Evolutionary conservation across 2,797 vertebrate species (phyloP), one percentile per base, ranked within the genome.

Genomic region (Ispidina lecontei): DNA sequence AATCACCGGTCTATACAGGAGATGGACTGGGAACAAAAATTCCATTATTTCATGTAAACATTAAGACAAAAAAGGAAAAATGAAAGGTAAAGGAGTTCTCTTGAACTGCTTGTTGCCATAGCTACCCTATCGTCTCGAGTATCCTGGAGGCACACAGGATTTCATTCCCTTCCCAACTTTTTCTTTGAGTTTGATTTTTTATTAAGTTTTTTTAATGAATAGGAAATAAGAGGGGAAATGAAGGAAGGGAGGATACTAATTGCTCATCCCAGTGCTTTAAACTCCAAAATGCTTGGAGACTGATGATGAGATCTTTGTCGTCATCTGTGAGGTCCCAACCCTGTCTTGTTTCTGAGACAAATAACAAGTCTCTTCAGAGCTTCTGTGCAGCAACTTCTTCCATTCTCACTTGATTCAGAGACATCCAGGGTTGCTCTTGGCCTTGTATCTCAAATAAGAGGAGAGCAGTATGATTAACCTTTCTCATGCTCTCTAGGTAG

Each of bases 21-120:
- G 31, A 9, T 12, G 20, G 59, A 41, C 51, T 72, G 37, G 69
- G 22, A 72, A 41, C 7, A 58, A 74, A 74, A 85, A 75, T 37
- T 56, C 67, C 46, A 35, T 73, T 81, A 69, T 75, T 80, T 71
- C 59, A 43, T 56, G 89, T 87, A 95, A 95, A 92, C 82, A 78
- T 78, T 72, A 75, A 81, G 73, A 59, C 59, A 91, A 77, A 95
- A 93, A 91, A 74, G 77, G 68, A 91, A 93, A 93, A 94, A 93
- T 37, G 81, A 93, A 94, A 95, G 79, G 95, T 94, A 87, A 86
- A 95, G 41, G 77, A 93, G 56, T 85, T 95, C 74, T 87, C 60
- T 92, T 73, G 82, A 92, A 84, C 33, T 89, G 83, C 89, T 68
- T 78, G 95, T 97, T 96, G 87, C 92, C 89, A 95, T 97, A 91